phyloP scores from a whole-genome alignment of 2,113 vertebrate species.

The Ictidomys tridecemlineatus region DNA sequence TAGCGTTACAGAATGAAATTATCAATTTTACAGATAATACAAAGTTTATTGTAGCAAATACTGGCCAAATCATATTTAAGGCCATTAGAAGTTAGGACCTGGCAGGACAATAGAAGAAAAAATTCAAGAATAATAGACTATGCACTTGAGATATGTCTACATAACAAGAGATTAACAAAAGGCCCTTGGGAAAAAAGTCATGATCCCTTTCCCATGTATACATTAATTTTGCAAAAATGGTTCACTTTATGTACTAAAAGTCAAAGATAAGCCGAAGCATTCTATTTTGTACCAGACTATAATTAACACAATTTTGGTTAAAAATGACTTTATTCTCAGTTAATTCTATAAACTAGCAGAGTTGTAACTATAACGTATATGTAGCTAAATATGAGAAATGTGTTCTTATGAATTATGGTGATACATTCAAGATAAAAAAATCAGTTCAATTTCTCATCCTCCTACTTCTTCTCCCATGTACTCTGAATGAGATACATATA shows the following conservation, averaged over 20 bases:
- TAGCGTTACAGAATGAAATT: conserved; percentile 35
- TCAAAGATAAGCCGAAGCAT: conserved; percentile 20
- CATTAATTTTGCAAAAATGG: conserved; percentile 43
- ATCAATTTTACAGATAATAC: conserved; percentile 16
- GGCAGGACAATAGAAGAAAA: background rate
- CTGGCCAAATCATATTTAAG: background rate
- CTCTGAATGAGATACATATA: background rate
- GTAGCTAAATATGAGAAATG: background rate
- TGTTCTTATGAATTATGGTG: conserved; percentile 42
- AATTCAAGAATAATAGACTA: background rate
- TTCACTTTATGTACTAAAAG: background rate
- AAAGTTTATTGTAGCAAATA: conserved; percentile 13
- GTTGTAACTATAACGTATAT: conserved; percentile 15
- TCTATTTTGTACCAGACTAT: conserved; percentile 47
- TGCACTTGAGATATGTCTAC: background rate
- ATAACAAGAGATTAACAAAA: conserved; percentile 30
- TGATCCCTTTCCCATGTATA: background rate
- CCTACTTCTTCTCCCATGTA: background rate
- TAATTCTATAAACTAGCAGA: conserved; percentile 32
- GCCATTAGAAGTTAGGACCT: conserved; percentile 5
- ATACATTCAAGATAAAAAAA: conserved; percentile 60
- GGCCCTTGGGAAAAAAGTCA: background rate
- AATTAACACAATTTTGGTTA: conserved; percentile 41
- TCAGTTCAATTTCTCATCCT: background rate
- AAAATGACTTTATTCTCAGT: conserved; percentile 22